Conservation (phyloP, 37 sponge, comb jelly and placozoan species). For the Beroe forskalii region DNA sequence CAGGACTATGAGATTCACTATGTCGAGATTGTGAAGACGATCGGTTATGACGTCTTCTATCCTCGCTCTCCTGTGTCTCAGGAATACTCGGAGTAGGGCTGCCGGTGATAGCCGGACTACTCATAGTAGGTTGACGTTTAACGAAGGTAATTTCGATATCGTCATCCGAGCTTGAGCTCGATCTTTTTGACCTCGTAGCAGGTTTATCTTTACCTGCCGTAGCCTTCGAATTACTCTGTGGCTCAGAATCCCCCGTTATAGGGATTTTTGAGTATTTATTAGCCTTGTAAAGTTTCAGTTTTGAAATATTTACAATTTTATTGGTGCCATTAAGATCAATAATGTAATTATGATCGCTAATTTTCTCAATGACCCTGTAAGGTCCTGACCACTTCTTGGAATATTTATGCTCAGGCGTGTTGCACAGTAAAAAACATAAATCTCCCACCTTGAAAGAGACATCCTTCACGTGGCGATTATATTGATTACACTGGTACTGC, state of each 20-base stretch:
- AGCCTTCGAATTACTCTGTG: neutral
- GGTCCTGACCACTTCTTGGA: slow-evolving; percentile 30
- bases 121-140: neutral
- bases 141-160: neutral
- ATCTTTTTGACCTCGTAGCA: neutral
- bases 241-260: slow-evolving; percentile 11
- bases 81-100: neutral
- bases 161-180: slow-evolving; percentile 23
- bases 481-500: slow-evolving; percentile 5
- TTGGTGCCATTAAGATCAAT: neutral
- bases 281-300: slow-evolving; percentile 32
- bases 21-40: neutral
- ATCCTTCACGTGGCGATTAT: neutral
- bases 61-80: neutral
- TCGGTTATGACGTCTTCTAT: neutral
- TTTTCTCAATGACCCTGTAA: neutral
- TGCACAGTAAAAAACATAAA: slow-evolving; percentile 18
- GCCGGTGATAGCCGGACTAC: neutral
- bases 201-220: neutral
- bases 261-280: slow-evolving; percentile 45
- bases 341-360: slow-evolving; percentile 24
- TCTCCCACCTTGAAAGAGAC: slow-evolving; percentile 1
- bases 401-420: slow-evolving; percentile 34
- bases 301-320: slow-evolving; percentile 29
- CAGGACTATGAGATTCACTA: neutral